These are phyloP conservation scores for Penaeus indicus DNA, from an alignment of 1,140 invertebrate species.

Conservation along the genomic window DNA sequence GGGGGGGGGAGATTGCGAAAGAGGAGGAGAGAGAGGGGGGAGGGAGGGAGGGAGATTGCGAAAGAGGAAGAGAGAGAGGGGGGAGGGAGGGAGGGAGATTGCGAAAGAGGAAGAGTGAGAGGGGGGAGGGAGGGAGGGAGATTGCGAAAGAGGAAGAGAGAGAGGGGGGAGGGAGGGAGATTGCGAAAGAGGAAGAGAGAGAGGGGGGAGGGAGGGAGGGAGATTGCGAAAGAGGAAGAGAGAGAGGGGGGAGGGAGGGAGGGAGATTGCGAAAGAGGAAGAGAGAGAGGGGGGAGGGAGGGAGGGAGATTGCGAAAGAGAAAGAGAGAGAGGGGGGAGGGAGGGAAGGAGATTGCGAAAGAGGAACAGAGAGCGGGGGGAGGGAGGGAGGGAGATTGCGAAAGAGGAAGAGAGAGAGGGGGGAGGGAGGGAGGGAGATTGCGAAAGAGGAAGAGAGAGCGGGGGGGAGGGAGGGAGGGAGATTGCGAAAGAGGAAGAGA, in stretches of 20 bases:
- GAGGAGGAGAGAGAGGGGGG: background rate
- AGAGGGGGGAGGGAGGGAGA: background rate
- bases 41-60: background rate
- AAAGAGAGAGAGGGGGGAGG: background rate
- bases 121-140: background rate
- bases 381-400: background rate
- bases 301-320: background rate
- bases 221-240: background rate
- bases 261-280: background rate
- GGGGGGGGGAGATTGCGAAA: background rate
- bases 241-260: too few relatives aligned
- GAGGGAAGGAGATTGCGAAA: background rate
- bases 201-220: background rate
- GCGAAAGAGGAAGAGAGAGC: background rate
- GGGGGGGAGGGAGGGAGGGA: background rate
- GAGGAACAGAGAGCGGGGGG: background rate
- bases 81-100: background rate
- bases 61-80: background rate
- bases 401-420: background rate
- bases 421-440: background rate
- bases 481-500: background rate
- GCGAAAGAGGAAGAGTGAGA: background rate
- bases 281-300: background rate
- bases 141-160: background rate
- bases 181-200: too few relatives aligned